Percentiles rank a stretch among this genome's conserved stretches.
phyloP scores from a whole-genome alignment of 2,113 vertebrate species.

The Barbus barbus region DNA sequence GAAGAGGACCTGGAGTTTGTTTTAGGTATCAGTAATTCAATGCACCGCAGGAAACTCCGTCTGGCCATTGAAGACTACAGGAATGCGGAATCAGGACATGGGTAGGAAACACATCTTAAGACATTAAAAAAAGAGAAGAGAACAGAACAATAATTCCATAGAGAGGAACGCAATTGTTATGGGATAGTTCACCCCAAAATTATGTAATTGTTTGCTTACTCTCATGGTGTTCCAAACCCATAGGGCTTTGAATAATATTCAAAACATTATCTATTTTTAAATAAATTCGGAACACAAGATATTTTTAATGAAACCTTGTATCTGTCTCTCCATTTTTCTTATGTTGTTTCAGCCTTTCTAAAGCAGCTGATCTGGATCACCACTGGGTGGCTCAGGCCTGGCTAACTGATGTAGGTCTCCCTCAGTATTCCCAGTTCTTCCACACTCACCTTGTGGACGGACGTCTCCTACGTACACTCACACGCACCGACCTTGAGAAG shows the following conservation, averaged over 20 bases:
- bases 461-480: constrained; percentile 81
- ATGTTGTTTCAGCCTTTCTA: constrained; percentile 73
- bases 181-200: no score
- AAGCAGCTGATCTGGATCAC: constrained; percentile 86
- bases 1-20: constrained; percentile 84
- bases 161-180: no score
- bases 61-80: constrained; percentile 88
- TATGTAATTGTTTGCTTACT: neutral
- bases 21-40: constrained; percentile 80
- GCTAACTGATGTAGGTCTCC: constrained; percentile 82
- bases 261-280: no score
- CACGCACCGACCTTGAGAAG: constrained; percentile 81
- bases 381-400: constrained; percentile 91
- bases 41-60: constrained; percentile 86
- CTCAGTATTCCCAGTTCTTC: constrained; percentile 88
- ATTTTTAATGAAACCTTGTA: no score
- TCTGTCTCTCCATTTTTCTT: no score
- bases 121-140: no score
- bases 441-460: constrained; percentile 85
- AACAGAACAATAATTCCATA: no score
- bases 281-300: no score
- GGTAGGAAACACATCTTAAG: constrained; percentile 72
- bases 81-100: constrained; percentile 79
- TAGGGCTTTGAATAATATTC: no score
- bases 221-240: neutral